Percentiles rank a stretch among this genome's conserved stretches.
These are phyloP conservation scores for Tethea ocularis DNA, from an alignment of 2,888 invertebrate species.

Conservation along the genomic window DNA sequence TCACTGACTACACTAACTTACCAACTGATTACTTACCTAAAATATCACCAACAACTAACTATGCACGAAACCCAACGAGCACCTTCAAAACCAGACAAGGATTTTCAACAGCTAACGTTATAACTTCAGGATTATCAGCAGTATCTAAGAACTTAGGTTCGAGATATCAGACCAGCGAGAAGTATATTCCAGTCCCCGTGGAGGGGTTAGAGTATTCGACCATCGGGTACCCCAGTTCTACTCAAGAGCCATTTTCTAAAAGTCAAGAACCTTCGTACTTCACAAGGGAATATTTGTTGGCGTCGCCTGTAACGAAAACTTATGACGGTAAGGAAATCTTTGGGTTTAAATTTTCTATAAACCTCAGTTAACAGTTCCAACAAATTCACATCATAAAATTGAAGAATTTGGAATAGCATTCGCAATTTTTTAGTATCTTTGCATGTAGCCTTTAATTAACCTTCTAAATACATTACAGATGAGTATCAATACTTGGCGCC, in stretches of 20 bases:
- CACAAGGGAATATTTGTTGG: conserved; percentile 75
- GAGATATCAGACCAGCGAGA: conserved; percentile 34
- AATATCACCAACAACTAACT: conserved; percentile 1
- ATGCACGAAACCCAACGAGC: conserved; percentile 7
- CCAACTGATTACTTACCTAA: conserved; percentile 6
- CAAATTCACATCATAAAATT: too few relatives aligned
- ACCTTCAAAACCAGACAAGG: conserved; percentile 3
- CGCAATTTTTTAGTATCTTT: too few relatives aligned
- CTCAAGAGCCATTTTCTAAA: background rate
- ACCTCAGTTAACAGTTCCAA: too few relatives aligned
- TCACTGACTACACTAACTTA: conserved; percentile 1
- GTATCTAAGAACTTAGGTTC: conserved; percentile 28
- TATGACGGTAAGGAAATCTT: conserved; percentile 69
- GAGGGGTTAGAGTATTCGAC: conserved; percentile 62
- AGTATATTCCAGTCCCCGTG: conserved; percentile 53
- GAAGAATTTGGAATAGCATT: too few relatives aligned
- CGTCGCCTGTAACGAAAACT: conserved; percentile 74
- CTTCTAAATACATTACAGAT: conserved; percentile 46
- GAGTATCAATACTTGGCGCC: conserved; percentile 76
- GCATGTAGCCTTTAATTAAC: background rate
- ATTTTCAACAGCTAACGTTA: conserved; percentile 8
- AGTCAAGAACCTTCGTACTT: conserved; percentile 67
- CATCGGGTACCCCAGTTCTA: conserved; percentile 52
- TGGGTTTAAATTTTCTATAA: too few relatives aligned
- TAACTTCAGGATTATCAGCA: conserved; percentile 13